Conservation (phyloP, 2,113 vertebrate species). For the Saccopteryx leptura region DNA sequence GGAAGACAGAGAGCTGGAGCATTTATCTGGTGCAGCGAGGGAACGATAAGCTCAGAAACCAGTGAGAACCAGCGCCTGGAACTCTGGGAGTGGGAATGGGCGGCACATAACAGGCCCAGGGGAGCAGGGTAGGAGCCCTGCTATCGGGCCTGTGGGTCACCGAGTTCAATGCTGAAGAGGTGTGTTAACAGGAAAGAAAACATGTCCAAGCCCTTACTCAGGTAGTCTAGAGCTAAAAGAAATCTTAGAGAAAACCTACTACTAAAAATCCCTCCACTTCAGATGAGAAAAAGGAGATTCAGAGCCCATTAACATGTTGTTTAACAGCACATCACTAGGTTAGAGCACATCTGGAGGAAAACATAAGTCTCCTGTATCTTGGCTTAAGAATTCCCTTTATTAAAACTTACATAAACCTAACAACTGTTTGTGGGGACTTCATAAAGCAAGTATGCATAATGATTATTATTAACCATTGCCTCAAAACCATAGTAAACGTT, state of each 20-base stretch:
- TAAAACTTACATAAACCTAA: neutral
- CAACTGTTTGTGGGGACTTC: neutral
- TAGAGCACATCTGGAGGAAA: neutral
- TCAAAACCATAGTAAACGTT: neutral
- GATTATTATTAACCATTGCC: neutral
- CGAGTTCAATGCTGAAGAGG: neutral
- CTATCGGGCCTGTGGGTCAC: neutral
- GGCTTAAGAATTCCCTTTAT: neutral
- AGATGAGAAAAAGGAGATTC: conserved; percentile 22
- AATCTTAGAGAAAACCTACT: neutral
- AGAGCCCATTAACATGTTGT: neutral
- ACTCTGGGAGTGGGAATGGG: neutral
- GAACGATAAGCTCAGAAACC: neutral
- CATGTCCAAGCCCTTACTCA: neutral
- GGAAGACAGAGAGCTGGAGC: neutral
- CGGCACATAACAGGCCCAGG: neutral
- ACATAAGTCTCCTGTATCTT: neutral
- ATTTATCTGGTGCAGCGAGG: neutral
- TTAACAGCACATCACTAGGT: neutral
- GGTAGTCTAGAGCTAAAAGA: neutral
- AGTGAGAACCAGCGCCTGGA: too few species aligned
- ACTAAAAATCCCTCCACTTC: conserved; percentile 8
- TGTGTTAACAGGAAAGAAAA: neutral
- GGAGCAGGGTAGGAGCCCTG: neutral
- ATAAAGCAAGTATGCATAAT: neutral